These are phyloP conservation scores for Mythimna albipuncta DNA, from an alignment of 2,888 invertebrate genomes.

Conservation along the genomic window DNA sequence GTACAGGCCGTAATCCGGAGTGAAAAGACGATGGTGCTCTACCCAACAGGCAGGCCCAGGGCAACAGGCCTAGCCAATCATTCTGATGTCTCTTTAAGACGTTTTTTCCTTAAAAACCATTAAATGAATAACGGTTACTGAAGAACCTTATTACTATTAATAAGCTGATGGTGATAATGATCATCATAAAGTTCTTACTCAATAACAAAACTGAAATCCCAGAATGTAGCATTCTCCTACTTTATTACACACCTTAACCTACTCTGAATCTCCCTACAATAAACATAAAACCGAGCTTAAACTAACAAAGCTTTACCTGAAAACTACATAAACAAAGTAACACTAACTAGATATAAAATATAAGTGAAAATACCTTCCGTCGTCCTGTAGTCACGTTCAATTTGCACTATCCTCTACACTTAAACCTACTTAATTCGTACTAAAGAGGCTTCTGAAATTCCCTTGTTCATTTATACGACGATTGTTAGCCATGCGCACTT, in stretches of 20 bases:
- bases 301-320: constrained; percentile 41
- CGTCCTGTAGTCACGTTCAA: constrained; percentile 67
- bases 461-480: constrained; percentile 81
- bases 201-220: neutral
- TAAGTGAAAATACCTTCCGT: constrained; percentile 54
- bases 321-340: constrained; percentile 53
- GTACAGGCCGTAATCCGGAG: too few species aligned
- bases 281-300: constrained; percentile 49
- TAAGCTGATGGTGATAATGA: neutral
- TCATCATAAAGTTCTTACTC: too few species aligned
- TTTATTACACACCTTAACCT: constrained; percentile 26
- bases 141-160: neutral
- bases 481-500: constrained; percentile 77
- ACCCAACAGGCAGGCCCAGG: too few species aligned
- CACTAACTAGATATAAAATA: constrained; percentile 52
- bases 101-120: neutral
- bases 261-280: constrained; percentile 33
- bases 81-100: too few species aligned
- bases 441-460: constrained; percentile 80
- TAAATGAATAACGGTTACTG: neutral
- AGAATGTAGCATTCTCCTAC: neutral
- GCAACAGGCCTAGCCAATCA: too few species aligned
- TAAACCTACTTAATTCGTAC: constrained; percentile 83
- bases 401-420: constrained; percentile 75
- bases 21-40: too few species aligned